These are phyloP conservation scores for Amphilophus citrinellus DNA, from an alignment of 2,113 vertebrate species.

Conservation along the genomic window DNA sequence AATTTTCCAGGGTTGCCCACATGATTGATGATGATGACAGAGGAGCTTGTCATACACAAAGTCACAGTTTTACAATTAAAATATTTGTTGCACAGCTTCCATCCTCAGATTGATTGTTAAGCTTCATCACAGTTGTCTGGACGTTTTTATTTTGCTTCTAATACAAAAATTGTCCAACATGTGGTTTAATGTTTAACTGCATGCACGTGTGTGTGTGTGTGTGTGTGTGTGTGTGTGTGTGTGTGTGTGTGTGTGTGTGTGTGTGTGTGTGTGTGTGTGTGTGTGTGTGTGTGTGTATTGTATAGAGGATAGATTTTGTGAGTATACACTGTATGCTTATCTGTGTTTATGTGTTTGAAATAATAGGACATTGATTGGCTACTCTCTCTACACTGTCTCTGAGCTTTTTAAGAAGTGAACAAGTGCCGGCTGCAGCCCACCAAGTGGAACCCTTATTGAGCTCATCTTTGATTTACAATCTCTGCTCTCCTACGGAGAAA, in stretches of 20 bases:
- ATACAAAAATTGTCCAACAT: neutral
- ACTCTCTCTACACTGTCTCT: conserved; percentile 3
- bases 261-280: too few species aligned
- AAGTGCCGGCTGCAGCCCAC: conserved; percentile 28
- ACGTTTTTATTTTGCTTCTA: too few species aligned
- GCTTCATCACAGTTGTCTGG: too few species aligned
- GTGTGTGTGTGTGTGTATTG: neutral
- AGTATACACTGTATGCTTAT: conserved; percentile 16
- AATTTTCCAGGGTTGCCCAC: neutral
- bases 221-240: too few species aligned
- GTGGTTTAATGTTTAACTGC: neutral
- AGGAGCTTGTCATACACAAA: neutral
- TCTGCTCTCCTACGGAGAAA: conserved; percentile 9
- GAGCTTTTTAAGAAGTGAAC: conserved; percentile 66
- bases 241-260: too few species aligned
- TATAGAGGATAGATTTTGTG: neutral
- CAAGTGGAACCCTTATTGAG: conserved; percentile 59
- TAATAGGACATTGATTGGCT: conserved; percentile 53
- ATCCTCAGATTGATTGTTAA: neutral
- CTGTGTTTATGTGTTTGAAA: conserved; percentile 24
- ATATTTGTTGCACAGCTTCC: neutral
- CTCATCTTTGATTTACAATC: conserved; percentile 63
- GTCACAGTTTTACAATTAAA: conserved; percentile 3
- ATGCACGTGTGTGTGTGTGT: neutral
- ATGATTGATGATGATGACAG: neutral